phyloP scores from a whole-genome alignment of 53 echinoderm and acorn worm genomes.

The Actinopyga echinites region DNA sequence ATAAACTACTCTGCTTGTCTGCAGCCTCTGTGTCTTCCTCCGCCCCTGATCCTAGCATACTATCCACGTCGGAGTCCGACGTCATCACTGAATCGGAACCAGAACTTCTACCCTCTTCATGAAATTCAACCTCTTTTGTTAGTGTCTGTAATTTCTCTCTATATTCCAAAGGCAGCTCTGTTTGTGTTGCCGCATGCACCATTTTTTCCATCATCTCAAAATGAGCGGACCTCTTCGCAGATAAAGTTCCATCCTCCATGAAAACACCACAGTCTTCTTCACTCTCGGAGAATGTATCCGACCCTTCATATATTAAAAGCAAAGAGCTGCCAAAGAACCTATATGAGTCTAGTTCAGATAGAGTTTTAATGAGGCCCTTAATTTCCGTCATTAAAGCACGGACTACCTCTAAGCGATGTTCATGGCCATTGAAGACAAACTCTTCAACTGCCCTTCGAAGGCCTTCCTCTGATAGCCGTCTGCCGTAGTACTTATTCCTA shows the following conservation, averaged over 20 bases:
- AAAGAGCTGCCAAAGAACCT: conserved; percentile 81
- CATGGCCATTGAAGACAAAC: conserved; percentile 56
- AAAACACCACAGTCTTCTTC: too few species aligned
- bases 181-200: neutral
- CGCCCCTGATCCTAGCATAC: neutral
- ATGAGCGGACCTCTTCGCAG: neutral
- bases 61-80: neutral
- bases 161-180: neutral
- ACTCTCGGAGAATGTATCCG: neutral
- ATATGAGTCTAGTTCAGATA: conserved; percentile 50
- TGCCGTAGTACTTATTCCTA: conserved; percentile 89
- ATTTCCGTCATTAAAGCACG: conserved; percentile 60
- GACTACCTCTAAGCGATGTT: conserved; percentile 63
- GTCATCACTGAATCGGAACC: neutral
- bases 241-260: too few species aligned
- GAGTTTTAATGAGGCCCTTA: conserved; percentile 40
- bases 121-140: conserved; percentile 4
- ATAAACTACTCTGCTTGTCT: too few species aligned
- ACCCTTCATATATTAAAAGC: conserved; percentile 83
- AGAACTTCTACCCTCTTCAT: neutral
- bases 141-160: neutral
- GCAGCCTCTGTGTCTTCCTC: conserved; percentile 19
- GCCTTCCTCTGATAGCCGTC: conserved; percentile 72
- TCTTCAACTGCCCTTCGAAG: conserved; percentile 61
- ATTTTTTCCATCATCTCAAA: neutral